Conservation (phyloP, 1,140 invertebrate species). For the Plodia interpunctella region DNA sequence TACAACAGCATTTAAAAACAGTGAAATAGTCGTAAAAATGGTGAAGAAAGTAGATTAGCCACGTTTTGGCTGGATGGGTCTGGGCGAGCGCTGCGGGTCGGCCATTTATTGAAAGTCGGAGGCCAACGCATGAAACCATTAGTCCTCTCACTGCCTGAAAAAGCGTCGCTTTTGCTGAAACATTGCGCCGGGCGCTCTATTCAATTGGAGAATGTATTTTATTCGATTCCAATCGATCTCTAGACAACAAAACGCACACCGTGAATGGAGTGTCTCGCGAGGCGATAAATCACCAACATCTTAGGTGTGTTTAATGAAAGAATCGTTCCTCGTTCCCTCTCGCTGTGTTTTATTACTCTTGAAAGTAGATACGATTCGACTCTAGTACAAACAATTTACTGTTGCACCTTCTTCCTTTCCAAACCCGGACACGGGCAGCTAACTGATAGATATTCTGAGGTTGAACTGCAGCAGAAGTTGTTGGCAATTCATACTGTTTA, state of each 20-base stretch:
- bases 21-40: slow-evolving; percentile 5
- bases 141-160: slow-evolving; percentile 59
- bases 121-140: slow-evolving; percentile 65
- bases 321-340: slow-evolving; percentile 37
- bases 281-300: slow-evolving; percentile 63
- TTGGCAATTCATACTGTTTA: slow-evolving; percentile 12
- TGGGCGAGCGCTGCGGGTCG: slow-evolving; percentile 31
- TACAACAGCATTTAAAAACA: not conserved
- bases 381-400: slow-evolving; percentile 9
- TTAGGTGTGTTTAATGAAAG: slow-evolving; percentile 68
- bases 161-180: slow-evolving; percentile 69
- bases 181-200: slow-evolving; percentile 64
- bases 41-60: slow-evolving; percentile 36
- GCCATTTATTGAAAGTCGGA: slow-evolving; percentile 70
- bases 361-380: slow-evolving; percentile 7
- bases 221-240: slow-evolving; percentile 71
- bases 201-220: slow-evolving; percentile 74
- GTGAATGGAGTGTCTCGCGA: slow-evolving; percentile 60
- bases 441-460: slow-evolving; percentile 20
- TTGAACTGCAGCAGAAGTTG: slow-evolving; percentile 17
- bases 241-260: slow-evolving; percentile 69
- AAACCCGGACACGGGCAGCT: not conserved
- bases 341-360: slow-evolving; percentile 1
- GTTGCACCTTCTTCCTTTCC: not conserved
- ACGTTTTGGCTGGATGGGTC: slow-evolving; percentile 27